phyloP scores from a whole-genome alignment of 2,113 vertebrate species.

The Brachyhypopomus gauderio region DNA sequence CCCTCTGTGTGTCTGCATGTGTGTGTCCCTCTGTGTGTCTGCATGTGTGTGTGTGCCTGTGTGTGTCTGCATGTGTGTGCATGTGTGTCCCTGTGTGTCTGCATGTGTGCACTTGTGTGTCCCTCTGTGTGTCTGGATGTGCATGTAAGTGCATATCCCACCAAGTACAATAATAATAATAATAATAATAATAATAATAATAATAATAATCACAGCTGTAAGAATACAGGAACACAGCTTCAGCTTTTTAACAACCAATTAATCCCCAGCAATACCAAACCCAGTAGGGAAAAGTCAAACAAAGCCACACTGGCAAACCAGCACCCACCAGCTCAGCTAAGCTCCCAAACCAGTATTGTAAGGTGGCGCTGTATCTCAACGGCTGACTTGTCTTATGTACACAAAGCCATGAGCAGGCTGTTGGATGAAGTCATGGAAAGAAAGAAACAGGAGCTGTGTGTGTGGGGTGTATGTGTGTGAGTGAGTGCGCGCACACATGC shows the following conservation, averaged over 20 bases:
- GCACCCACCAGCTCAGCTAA: neutral
- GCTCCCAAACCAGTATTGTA: conserved; percentile 19
- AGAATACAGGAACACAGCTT: neutral
- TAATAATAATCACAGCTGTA: neutral
- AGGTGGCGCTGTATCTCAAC: conserved; percentile 31
- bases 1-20: neutral
- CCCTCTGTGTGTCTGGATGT: conserved; percentile 23
- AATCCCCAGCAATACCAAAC: neutral
- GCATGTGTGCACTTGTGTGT: conserved; percentile 45
- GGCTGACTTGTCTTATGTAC: conserved; percentile 50
- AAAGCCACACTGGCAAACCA: neutral
- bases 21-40: too few relatives aligned
- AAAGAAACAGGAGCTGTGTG: conserved; percentile 50
- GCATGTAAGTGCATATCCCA: conserved; percentile 1
- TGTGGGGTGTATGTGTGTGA: conserved; percentile 6
- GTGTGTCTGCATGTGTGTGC: conserved; percentile 40
- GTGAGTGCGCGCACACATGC: too few relatives aligned
- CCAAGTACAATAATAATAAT: conserved; percentile 1
- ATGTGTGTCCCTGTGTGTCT: conserved; percentile 50
- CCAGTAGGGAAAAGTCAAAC: neutral
- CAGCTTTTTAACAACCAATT: neutral
- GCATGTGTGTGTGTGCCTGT: conserved; percentile 53
- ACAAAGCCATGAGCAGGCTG: conserved; percentile 47
- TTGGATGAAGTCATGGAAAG: conserved; percentile 57
- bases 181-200: neutral